phyloP scores from a whole-genome alignment of 1,140 invertebrate species.

The Wiebesia pumilae region DNA sequence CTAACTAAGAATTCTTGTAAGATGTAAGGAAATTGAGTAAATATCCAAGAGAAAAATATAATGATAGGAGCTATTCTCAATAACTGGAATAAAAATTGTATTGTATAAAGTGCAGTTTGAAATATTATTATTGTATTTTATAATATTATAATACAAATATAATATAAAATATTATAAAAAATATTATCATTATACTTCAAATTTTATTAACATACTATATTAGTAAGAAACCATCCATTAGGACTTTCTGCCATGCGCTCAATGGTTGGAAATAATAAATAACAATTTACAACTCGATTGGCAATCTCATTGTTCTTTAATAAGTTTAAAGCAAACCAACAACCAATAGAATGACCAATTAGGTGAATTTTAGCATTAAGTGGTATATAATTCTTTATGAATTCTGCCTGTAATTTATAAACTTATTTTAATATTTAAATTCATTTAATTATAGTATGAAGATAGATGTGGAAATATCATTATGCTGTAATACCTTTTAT shows the following conservation, averaged over 20 bases:
- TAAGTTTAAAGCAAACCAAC: slow-evolving; percentile 86
- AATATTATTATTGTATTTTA: not conserved
- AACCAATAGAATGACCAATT: slow-evolving; percentile 90
- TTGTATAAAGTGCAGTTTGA: not conserved
- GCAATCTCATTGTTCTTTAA: slow-evolving; percentile 77
- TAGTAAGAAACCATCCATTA: slow-evolving; percentile 80
- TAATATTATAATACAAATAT: too few species aligned
- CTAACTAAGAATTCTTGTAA: slow-evolving; percentile 75
- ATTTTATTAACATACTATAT: slow-evolving; percentile 68
- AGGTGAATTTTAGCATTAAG: slow-evolving; percentile 81
- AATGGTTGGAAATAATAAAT: slow-evolving; percentile 88
- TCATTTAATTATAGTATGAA: too few species aligned
- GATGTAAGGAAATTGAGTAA: slow-evolving; percentile 77
- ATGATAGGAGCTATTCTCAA: slow-evolving; percentile 76
- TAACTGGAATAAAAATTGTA: slow-evolving; percentile 56
- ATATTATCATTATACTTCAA: slow-evolving; percentile 16
- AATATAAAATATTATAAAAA: too few species aligned
- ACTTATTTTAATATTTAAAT: slow-evolving; percentile 17
- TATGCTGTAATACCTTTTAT: too few species aligned
- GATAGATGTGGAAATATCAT: too few species aligned
- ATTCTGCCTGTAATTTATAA: slow-evolving; percentile 75
- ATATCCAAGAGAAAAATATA: slow-evolving; percentile 77
- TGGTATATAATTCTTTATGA: slow-evolving; percentile 84
- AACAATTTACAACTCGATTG: slow-evolving; percentile 76
- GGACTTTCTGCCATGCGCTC: slow-evolving; percentile 84